Evolutionary conservation across 2,888 invertebrate genomes (phyloP).

Genomic region (Cecidostiba fungosa): DNA sequence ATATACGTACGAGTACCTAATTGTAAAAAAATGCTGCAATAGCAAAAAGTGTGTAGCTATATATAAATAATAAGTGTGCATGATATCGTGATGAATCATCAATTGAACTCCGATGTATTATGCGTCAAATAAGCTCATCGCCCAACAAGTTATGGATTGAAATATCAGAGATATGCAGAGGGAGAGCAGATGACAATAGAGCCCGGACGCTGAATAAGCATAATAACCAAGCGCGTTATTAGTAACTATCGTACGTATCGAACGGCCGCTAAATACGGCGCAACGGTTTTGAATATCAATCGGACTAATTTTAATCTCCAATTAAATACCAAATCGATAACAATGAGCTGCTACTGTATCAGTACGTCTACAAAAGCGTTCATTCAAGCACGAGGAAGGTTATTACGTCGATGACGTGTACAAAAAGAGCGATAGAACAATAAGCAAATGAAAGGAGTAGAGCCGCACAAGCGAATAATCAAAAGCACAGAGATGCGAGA

Average conservation of each 20-base stretch:
- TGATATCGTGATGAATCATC: not conserved
- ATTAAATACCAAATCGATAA: not conserved
- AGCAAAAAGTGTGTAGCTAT: too few species aligned
- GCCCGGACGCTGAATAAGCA: not conserved
- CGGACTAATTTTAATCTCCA: not conserved
- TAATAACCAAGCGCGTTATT: conserved; percentile 9
- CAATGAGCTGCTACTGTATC: not conserved
- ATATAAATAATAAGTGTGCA: not conserved
- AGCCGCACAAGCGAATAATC: too few species aligned
- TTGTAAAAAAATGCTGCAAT: too few species aligned
- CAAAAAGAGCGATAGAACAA: too few species aligned
- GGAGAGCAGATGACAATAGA: not conserved
- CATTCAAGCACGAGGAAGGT: too few species aligned
- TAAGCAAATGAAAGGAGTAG: too few species aligned
- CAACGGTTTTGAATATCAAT: not conserved
- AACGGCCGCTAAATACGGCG: not conserved
- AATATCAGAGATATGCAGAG: not conserved
- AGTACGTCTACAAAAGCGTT: too few species aligned
- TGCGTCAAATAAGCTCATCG: not conserved
- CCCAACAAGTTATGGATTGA: not conserved
- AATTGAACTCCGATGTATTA: not conserved
- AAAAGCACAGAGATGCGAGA: too few species aligned
- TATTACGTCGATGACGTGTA: not conserved
- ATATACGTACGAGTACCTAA: too few species aligned
- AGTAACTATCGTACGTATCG: not conserved